Base-by-base conservation (phyloP, 92 coral and sea anemone species). In the Parazoanthus swiftii region DNA sequence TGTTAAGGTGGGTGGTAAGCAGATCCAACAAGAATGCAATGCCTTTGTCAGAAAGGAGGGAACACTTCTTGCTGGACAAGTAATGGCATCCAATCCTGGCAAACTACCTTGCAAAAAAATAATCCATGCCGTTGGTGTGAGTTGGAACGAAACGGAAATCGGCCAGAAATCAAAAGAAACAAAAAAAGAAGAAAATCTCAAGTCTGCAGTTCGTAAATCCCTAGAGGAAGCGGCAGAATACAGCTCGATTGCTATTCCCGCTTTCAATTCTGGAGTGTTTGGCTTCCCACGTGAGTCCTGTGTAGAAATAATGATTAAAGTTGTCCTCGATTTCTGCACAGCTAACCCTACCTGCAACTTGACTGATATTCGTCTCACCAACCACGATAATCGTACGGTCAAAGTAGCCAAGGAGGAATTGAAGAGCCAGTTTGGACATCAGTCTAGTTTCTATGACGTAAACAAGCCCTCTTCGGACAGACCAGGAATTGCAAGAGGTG, bases 81-180 rank as follows among this genome's bases (percentile, higher is more conserved):
- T 91, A 8, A 48, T 86, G 14, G 29, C 85, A 7, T 89, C 95
- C 3, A 74, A 44, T 1, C 59, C 91, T 74, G 98, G 98, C 6
- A 67, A 79, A 0, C 90, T 93, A 33, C 93, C 94, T 5, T 92
- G 98, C 80, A 88, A 92, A 75, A 54, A 37, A 26, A 89, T 95
- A 76, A 50, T 95, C 26, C 98, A 95, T 79, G 92, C 91, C 15
- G 90, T 93, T 74, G 96, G 93, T 0, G 95, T 95, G 5, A 91
- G 54, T 38, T 92, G 95, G 95, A 68, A 81, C 5, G 35, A 65
- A n/a, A 16, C 35, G 2, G 75, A 76, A 29, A 73, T 25, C 5
- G 74, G 3, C 54, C 2, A 2, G 15, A 74, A 65, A 26, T 66
- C 54, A 80, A 38, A 43, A 5, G 85, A 85, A 77, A 75, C 88